phyloP scores from a whole-genome alignment of 2,113 vertebrate species.

The Ptyas mucosa region DNA sequence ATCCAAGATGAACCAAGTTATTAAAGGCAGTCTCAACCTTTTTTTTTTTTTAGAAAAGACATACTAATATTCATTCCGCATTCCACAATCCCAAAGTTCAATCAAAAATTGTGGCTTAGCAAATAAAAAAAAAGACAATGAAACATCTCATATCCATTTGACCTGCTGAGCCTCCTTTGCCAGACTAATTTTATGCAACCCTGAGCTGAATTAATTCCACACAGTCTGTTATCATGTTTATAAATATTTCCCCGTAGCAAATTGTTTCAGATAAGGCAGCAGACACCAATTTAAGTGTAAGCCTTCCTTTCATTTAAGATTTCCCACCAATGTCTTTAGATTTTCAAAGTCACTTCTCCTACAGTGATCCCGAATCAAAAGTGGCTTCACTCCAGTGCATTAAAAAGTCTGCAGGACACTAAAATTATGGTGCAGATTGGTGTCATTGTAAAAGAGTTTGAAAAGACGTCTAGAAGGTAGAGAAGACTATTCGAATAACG shows the following conservation, averaged over 20 bases:
- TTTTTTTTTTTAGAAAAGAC: neutral
- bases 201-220: conserved; percentile 22
- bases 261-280: conserved; percentile 34
- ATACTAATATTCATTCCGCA: neutral
- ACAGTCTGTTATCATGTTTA: conserved; percentile 29
- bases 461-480: neutral
- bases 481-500: neutral
- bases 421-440: conserved; percentile 24
- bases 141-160: neutral
- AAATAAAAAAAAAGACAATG: no score
- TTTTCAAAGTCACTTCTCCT: conserved; percentile 39
- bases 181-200: neutral
- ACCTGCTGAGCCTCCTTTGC: neutral
- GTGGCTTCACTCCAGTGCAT: conserved; percentile 1
- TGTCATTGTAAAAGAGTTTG: conserved; percentile 30
- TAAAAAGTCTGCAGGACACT: conserved; percentile 29
- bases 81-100: neutral
- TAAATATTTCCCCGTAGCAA: conserved; percentile 35
- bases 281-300: conserved; percentile 23
- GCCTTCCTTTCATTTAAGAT: conserved; percentile 29
- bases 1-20: neutral
- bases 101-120: neutral
- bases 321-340: conserved; percentile 31
- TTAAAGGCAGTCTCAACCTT: neutral
- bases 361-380: conserved; percentile 26